A percentile compares a stretch with the other conserved stretches of the same genome.
phyloP scores from a whole-genome alignment of 92 coral and sea anemone genomes.

The Galaxea fascicularis region DNA sequence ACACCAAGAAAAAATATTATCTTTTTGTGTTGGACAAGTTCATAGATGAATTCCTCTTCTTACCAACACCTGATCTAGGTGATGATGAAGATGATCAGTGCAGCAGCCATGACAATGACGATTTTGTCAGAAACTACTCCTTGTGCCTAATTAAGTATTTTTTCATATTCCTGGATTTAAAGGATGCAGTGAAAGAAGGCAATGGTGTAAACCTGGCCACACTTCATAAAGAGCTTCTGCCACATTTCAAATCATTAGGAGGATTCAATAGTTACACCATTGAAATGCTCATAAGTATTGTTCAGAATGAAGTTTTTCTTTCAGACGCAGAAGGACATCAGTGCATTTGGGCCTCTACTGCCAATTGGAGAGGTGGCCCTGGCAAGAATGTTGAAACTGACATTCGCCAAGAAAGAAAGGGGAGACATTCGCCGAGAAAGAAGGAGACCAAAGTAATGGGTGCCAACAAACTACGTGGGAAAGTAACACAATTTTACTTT shows the following conservation, averaged over 20 bases:
- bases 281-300: slow-evolving; percentile 66
- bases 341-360: slow-evolving; percentile 71
- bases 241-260: slow-evolving; percentile 72
- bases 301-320: slow-evolving; percentile 43
- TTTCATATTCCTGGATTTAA: slow-evolving; percentile 15
- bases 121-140: slow-evolving; percentile 32
- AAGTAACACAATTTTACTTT: too few species aligned
- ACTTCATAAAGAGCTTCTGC: slow-evolving; percentile 62
- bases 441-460: slow-evolving; percentile 62
- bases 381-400: slow-evolving; percentile 63
- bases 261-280: too few species aligned
- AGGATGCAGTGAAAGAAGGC: slow-evolving; percentile 60
- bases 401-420: slow-evolving; percentile 32
- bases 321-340: slow-evolving; percentile 69
- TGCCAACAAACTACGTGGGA: slow-evolving; percentile 39
- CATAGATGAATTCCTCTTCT: neutral
- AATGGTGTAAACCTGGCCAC: slow-evolving; percentile 64
- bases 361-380: slow-evolving; percentile 67
- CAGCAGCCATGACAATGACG: neutral
- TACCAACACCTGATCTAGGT: slow-evolving; percentile 19
- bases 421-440: slow-evolving; percentile 60
- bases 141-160: slow-evolving; percentile 21
- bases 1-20: too few species aligned
- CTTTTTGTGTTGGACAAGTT: too few species aligned
- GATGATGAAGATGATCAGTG: neutral